These are phyloP conservation scores for Hermaeophaga mercurialis DNA, from an alignment of 2,888 invertebrate genomes.

Conservation along the genomic window DNA sequence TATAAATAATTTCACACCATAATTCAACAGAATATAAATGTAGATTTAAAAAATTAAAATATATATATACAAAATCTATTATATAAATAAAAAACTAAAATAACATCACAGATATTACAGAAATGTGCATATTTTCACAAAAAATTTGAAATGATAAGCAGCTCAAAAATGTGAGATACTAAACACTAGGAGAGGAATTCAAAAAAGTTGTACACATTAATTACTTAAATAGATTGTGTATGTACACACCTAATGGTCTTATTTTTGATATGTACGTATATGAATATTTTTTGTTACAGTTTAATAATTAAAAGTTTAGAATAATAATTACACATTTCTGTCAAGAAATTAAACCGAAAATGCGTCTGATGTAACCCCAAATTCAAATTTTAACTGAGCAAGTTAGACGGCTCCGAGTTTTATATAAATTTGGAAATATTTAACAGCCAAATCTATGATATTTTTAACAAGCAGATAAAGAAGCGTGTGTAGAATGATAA, in stretches of 20 bases:
- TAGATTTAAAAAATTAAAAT: conserved; percentile 1
- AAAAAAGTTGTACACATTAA: not conserved
- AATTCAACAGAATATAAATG: not conserved
- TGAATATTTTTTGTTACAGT: conserved; percentile 1
- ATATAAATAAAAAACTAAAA: conserved; percentile 38
- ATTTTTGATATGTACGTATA: conserved; percentile 5
- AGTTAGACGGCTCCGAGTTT: too few species aligned
- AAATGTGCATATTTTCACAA: conserved; percentile 37
- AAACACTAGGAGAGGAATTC: not conserved
- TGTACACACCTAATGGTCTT: not conserved
- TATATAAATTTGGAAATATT: too few species aligned
- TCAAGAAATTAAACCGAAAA: not conserved
- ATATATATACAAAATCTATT: conserved; percentile 21
- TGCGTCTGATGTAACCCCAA: not conserved
- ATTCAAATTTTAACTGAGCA: too few species aligned
- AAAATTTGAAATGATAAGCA: too few species aligned
- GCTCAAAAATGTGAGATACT: not conserved
- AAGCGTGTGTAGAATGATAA: too few species aligned
- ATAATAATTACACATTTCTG: conserved; percentile 2
- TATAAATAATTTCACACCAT: conserved; percentile 21
- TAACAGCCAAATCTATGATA: too few species aligned
- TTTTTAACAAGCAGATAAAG: too few species aligned
- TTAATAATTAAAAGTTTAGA: not conserved
- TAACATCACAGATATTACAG: conserved; percentile 44
- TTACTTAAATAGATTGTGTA: not conserved